Evolutionary conservation across 1,140 invertebrate species (phyloP), one percentile per base, ranked within the genome.

Genomic region (Xylocopa sonorina): DNA sequence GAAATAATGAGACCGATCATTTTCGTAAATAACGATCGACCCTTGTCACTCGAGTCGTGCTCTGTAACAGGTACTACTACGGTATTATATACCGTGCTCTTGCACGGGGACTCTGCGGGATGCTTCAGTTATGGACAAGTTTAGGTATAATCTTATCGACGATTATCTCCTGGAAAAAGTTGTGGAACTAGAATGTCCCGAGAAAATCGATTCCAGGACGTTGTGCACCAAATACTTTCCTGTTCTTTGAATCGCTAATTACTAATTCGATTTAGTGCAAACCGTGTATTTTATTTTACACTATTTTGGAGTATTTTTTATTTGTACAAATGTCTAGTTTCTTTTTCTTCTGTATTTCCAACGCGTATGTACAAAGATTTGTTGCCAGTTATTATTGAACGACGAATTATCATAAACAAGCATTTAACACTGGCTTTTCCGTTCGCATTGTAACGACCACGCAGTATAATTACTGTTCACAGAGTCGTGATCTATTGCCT

Each of bases 1-100:
- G 55, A 80, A 74, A 80, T 69, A 80, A 82, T n/a, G 27, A 68
- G 27, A 3, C 41, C 48, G 43, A 83, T 78, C 29, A 72, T 83
- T 81, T 83, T 71, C 24, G 7, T 71, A 46, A 81, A 72, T 27
- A 68, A 62, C 29, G 46, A 73, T 82, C 50, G 72, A 83, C 72
- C 58, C 64, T 62, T 80, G 71, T 83, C 78, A 71, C 41, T 71
- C 46, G 55, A 78, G 60, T 83, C 41, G 24, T 72, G 51, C 21
- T 53, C 34, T 53, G 18, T 41, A 63, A 43, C 24, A 73, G 53
- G 24, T 55, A 76, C 14, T 34, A 10, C 5, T 51, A 50, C 21
- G n/a, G 41, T 34, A 48, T 64, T 73, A 72, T 73, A 72, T 46
- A 53, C 50, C 21, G 18, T 34, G 67, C n/a, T 67, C 27, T n/a